phyloP scores from a whole-genome alignment of 2,797 vertebrate genomes.

The Halcyon badia region DNA sequence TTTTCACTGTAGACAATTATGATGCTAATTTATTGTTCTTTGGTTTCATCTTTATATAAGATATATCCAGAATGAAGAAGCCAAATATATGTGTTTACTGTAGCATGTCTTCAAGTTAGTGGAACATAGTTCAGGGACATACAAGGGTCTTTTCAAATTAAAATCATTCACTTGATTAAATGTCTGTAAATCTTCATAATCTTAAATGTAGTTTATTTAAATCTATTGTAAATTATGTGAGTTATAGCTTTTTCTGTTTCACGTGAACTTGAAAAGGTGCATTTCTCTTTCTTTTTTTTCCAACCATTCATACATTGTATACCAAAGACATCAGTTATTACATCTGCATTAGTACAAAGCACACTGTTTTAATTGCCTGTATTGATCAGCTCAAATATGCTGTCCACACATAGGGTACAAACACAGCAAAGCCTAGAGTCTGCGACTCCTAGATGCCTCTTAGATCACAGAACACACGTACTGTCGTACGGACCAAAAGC shows the following conservation, averaged over 20 bases:
- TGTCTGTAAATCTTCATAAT: slow-evolving; percentile 84
- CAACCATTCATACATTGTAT: slow-evolving; percentile 81
- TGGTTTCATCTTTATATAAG: slow-evolving; percentile 91
- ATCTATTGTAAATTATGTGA: slow-evolving; percentile 86
- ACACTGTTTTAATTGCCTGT: slow-evolving; percentile 53
- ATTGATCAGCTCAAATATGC: slow-evolving; percentile 43
- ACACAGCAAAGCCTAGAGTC: background rate
- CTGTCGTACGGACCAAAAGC: background rate
- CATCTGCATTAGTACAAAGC: slow-evolving; percentile 60
- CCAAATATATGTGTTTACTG: slow-evolving; percentile 96
- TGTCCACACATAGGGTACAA: slow-evolving; percentile 56
- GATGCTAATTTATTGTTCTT: slow-evolving; percentile 97
- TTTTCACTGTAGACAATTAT: slow-evolving; percentile 93
- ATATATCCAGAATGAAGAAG: slow-evolving; percentile 91
- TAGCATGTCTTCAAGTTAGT: slow-evolving; percentile 88
- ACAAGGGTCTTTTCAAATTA: slow-evolving; percentile 80
- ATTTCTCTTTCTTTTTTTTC: slow-evolving; percentile 73
- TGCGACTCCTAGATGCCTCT: background rate
- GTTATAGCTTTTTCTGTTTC: slow-evolving; percentile 79
- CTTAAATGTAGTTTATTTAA: slow-evolving; percentile 87
- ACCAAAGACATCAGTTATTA: slow-evolving; percentile 88
- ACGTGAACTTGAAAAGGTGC: slow-evolving; percentile 76
- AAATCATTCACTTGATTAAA: slow-evolving; percentile 83
- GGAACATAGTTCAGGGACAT: slow-evolving; percentile 85
- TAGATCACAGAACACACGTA: background rate